Evolutionary conservation across 1,140 invertebrate species (phyloP).

Genomic region (Chymomyza costata): DNA sequence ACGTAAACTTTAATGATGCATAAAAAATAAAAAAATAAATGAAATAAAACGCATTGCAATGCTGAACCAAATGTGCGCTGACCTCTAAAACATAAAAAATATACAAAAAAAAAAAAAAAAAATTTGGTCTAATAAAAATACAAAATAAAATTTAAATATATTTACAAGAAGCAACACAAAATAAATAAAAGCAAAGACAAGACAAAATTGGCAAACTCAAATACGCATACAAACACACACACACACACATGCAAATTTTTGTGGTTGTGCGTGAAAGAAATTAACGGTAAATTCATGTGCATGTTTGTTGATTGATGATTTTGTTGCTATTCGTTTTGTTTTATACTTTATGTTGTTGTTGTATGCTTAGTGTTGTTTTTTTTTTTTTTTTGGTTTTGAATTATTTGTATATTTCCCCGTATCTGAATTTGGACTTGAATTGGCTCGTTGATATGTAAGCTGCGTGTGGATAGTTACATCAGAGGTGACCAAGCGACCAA

Average conservation of each 20-base stretch:
- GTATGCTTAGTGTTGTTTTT: constrained; percentile 16
- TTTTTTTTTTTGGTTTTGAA: constrained; percentile 36
- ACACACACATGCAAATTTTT: constrained; percentile 2
- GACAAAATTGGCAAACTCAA: constrained; percentile 56
- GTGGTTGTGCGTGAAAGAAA: constrained; percentile 38
- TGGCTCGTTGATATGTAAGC: constrained; percentile 71
- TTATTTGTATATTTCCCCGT: constrained; percentile 29
- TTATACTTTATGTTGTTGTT: constrained; percentile 19
- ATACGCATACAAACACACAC: constrained; percentile 18
- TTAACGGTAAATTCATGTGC: constrained; percentile 64
- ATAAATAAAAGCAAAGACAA: constrained; percentile 37
- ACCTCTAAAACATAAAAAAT: constrained; percentile 69
- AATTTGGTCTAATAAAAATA: constrained; percentile 63
- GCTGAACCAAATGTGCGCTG: constrained; percentile 65
- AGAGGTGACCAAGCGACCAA: constrained; percentile 32
- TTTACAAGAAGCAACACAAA: constrained; percentile 22
- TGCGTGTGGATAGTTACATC: constrained; percentile 69
- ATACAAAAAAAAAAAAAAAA: constrained; percentile 33
- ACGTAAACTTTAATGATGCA: constrained; percentile 45
- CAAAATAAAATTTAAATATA: constrained; percentile 16
- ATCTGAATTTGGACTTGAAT: constrained; percentile 67
- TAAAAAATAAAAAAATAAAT: constrained; percentile 24
- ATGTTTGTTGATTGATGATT: constrained; percentile 17
- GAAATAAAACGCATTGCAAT: constrained; percentile 47
- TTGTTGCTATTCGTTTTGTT: constrained; percentile 14